phyloP scores from a whole-genome alignment of 2,797 vertebrate genomes.

The Chaenodraco wilsoni region DNA sequence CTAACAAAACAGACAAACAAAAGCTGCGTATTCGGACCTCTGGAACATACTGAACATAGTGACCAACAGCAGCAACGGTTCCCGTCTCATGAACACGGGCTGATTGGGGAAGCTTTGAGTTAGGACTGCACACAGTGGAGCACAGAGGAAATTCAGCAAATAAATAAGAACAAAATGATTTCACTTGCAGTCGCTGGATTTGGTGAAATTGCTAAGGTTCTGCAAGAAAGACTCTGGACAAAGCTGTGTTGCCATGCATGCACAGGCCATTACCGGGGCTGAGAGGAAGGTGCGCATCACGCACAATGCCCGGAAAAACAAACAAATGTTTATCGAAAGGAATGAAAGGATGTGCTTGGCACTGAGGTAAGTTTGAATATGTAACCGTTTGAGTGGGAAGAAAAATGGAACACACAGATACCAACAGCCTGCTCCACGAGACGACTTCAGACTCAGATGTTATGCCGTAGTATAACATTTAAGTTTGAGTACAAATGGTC shows the following conservation, averaged over 20 bases:
- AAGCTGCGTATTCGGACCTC: neutral
- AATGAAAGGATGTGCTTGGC: slow-evolving; percentile 1
- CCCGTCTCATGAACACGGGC: no score
- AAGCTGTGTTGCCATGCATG: slow-evolving; percentile 34
- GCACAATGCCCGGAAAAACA: slow-evolving; percentile 18
- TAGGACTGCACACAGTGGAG: no score
- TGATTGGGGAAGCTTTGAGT: no score
- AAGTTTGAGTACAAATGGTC: neutral
- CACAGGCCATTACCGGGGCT: neutral
- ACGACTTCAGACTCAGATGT: slow-evolving; percentile 12
- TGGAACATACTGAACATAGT: neutral
- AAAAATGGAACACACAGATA: slow-evolving; percentile 14
- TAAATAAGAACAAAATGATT: slow-evolving; percentile 1
- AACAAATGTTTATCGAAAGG: slow-evolving; percentile 8
- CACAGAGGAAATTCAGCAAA: neutral
- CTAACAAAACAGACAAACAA: neutral
- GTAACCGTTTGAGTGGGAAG: neutral
- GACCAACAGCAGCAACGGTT: neutral
- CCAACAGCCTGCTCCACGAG: slow-evolving; percentile 4
- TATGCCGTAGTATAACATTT: neutral
- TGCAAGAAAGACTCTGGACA: slow-evolving; percentile 13
- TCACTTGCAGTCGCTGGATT: neutral
- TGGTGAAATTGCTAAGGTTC: slow-evolving; percentile 11
- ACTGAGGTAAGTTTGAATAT: neutral
- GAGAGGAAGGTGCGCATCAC: slow-evolving; percentile 36